These are phyloP conservation scores for Cariama cristata DNA, from an alignment of 2,113 vertebrate genomes.

Conservation along the genomic window DNA sequence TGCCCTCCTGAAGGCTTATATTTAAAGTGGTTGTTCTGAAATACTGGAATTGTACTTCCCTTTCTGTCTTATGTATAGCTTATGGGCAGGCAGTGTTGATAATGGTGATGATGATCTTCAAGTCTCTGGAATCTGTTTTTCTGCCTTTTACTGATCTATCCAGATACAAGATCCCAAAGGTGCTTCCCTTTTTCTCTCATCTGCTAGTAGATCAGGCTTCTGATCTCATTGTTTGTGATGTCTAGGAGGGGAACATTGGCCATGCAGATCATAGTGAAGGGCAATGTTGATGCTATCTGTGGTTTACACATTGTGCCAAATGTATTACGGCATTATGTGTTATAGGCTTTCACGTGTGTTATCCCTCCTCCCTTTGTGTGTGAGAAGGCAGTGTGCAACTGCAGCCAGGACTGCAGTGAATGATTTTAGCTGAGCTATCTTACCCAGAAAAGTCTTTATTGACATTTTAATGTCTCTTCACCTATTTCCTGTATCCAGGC, in stretches of 20 bases:
- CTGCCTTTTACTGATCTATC: slow-evolving; percentile 10
- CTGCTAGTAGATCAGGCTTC: slow-evolving; percentile 19
- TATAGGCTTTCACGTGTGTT: not conserved
- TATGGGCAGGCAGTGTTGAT: not conserved
- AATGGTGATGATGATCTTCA: slow-evolving; percentile 12
- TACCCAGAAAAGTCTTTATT: slow-evolving; percentile 23
- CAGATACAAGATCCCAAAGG: slow-evolving; percentile 34
- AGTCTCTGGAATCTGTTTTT: slow-evolving; percentile 9
- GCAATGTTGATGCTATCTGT: slow-evolving; percentile 42
- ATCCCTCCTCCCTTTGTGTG: slow-evolving; percentile 9
- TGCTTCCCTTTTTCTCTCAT: slow-evolving; percentile 22
- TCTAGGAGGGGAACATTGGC: slow-evolving; percentile 12
- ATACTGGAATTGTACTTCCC: not conserved
- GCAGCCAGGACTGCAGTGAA: not conserved
- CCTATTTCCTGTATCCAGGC: not conserved
- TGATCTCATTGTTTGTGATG: slow-evolving; percentile 20
- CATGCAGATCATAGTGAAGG: slow-evolving; percentile 45
- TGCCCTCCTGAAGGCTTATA: not conserved
- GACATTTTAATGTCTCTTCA: slow-evolving; percentile 46
- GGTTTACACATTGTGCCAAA: slow-evolving; percentile 25
- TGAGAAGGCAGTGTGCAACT: not conserved
- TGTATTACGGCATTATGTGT: slow-evolving; percentile 18
- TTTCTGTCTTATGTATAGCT: not conserved
- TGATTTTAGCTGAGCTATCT: slow-evolving; percentile 17
- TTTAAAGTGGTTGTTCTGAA: not conserved